These are phyloP conservation scores for Tuberolachnus salignus DNA, from an alignment of 2,888 invertebrate species.

Conservation along the genomic window DNA sequence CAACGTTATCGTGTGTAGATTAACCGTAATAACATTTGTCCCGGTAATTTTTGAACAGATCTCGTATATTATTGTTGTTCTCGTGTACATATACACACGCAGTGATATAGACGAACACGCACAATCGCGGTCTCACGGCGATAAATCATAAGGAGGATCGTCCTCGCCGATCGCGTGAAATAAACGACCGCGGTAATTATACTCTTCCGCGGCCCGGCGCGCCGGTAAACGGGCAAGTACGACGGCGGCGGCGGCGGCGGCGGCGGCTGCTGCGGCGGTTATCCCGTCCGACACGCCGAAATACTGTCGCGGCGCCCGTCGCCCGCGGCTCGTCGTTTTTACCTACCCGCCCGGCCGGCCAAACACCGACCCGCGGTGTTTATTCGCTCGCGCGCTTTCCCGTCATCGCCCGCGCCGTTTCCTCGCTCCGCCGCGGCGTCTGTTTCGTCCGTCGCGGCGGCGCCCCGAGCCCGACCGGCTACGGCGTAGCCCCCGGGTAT, in stretches of 20 bases:
- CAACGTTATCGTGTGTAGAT: no score
- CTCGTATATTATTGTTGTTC: no score
- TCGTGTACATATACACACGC: no score
- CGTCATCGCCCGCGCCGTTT: no score
- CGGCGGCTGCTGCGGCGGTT: no score
- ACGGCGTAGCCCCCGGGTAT: background rate
- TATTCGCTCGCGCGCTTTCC: background rate
- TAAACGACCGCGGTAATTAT: slow-evolving; percentile 9
- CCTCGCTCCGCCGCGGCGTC: no score
- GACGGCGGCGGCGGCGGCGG: no score
- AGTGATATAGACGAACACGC: no score
- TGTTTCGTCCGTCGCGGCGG: background rate
- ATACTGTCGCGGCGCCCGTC: background rate
- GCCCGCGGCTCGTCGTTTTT: background rate
- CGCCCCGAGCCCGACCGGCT: background rate
- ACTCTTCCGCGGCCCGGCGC: background rate
- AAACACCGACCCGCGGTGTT: no score
- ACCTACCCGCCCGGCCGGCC: no score
- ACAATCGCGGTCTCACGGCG: background rate
- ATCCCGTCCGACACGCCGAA: background rate
- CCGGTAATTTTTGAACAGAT: no score
- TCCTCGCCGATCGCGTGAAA: background rate
- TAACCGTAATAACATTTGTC: no score
- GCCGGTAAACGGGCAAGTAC: background rate
- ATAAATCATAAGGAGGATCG: slow-evolving; percentile 11